These are phyloP conservation scores for Macaria liturata DNA, from an alignment of 2,888 invertebrate species.

Conservation along the genomic window DNA sequence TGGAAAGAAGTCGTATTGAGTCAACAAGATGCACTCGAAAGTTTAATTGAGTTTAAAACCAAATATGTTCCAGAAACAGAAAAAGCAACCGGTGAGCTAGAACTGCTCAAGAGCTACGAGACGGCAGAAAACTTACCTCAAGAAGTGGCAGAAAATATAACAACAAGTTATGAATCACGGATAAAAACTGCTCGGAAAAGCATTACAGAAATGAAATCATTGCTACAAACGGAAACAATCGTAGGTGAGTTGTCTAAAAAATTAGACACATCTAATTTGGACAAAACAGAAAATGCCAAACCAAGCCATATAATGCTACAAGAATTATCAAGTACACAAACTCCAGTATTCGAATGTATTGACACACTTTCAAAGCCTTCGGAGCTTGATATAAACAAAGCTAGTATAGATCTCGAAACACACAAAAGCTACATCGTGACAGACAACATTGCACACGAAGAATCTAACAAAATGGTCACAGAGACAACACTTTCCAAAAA, in stretches of 20 bases:
- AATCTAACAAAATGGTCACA: slow-evolving; percentile 62
- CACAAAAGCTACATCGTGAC: slow-evolving; percentile 54
- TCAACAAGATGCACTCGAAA: slow-evolving; percentile 57
- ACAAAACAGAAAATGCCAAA: slow-evolving; percentile 49
- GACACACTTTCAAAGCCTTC: slow-evolving; percentile 39
- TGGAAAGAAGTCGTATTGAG: slow-evolving; percentile 51
- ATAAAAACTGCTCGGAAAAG: slow-evolving; percentile 42
- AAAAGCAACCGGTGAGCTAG: slow-evolving; percentile 44
- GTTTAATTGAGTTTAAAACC: slow-evolving; percentile 37
- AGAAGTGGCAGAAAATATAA: slow-evolving; percentile 46
- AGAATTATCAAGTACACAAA: slow-evolving; percentile 49
- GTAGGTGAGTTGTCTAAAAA: slow-evolving; percentile 44
- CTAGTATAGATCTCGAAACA: slow-evolving; percentile 51
- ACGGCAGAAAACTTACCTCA: slow-evolving; percentile 53
- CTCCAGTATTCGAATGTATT: slow-evolving; percentile 54
- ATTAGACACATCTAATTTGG: slow-evolving; percentile 34
- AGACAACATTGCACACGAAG: slow-evolving; percentile 67
- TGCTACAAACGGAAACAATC: slow-evolving; percentile 54
- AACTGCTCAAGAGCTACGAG: slow-evolving; percentile 55
- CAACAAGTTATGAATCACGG: slow-evolving; percentile 13
- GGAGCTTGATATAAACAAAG: slow-evolving; percentile 46
- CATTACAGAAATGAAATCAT: slow-evolving; percentile 51
- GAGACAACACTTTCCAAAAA: slow-evolving; percentile 62
- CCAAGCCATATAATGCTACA: slow-evolving; percentile 49
- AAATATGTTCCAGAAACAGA: slow-evolving; percentile 42